Base-by-base conservation (phyloP, 2,888 invertebrate species). In the Teleiodes luculella region DNA sequence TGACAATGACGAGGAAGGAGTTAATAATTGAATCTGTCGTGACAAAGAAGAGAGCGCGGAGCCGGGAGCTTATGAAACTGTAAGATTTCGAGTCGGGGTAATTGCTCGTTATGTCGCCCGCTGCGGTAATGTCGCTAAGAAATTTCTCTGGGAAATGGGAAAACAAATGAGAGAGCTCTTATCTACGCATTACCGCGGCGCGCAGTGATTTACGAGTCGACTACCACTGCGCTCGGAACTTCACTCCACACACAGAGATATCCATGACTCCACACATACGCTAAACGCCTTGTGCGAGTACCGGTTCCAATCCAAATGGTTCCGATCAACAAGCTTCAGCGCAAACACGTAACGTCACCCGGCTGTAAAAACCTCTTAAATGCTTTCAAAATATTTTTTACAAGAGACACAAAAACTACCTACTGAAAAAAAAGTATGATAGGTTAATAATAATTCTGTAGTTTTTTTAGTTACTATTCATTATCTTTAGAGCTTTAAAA, bases 101-200 rank as follows among this genome's bases (percentile, higher is more conserved):
- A 83, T 81, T 80, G 78, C 70, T 74, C 70, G 77, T 86, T 81
- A 76, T 78, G 75, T 83, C 83, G 83, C 73, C 69, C 68, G 67
- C 66, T 68, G 69, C 67, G 71, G 78, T 83, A 80, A 83, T 82
- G 83, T 80, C 83, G 78, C 80, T 78, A 77, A 83, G 86, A 85
- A 82, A 84, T 86, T 83, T 83, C 83, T 83, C 83, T 66, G 65
- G 84, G 84, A 86, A 86, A 86, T 86, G 83, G 84, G 78, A 80
- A 85, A 86, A 86, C 86, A 86, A 86, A 86, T 84, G 85, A 85
- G 84, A 81, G 83, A 80, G 82, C 81, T 86, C 78, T 86, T 86
- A 86, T 86, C 87, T 85, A 83, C 84, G 82, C 86, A 86, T 86
- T 85, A 86, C 82, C 79, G 76, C 67, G 71, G 77, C 76, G 76